These are phyloP conservation scores for Ornithoptera alexandrae DNA, from an alignment of 2,888 invertebrate species.

Conservation along the genomic window DNA sequence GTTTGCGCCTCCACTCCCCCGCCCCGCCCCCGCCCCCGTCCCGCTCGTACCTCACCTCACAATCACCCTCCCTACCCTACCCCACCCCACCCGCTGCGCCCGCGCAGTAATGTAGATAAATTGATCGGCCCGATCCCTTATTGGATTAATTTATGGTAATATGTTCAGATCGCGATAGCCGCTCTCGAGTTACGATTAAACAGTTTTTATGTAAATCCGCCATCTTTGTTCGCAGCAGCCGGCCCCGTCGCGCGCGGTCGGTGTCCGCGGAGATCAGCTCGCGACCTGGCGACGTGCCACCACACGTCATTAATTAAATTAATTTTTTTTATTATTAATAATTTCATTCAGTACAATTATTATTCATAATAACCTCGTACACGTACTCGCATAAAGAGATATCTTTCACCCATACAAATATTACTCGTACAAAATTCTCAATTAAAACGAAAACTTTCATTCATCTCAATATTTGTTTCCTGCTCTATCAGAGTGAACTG, in stretches of 20 bases:
- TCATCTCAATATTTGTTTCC: too few species aligned
- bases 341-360: too few species aligned
- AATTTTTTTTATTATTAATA: too few species aligned
- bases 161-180: conserved; percentile 67
- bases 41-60: conserved; percentile 36
- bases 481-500: too few species aligned
- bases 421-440: too few species aligned
- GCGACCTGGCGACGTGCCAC: too few species aligned
- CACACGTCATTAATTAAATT: too few species aligned
- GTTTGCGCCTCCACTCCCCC: conserved; percentile 38
- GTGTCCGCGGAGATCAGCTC: background rate
- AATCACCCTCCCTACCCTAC: conserved; percentile 28
- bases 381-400: too few species aligned
- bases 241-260: conserved; percentile 41
- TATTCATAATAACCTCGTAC: too few species aligned
- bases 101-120: conserved; percentile 65
- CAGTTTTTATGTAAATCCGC: conserved; percentile 74
- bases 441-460: too few species aligned
- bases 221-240: conserved; percentile 67
- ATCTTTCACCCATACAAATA: too few species aligned
- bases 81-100: conserved; percentile 47
- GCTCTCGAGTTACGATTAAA: conserved; percentile 70
- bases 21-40: conserved; percentile 31
- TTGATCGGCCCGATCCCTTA: conserved; percentile 66
- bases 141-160: conserved; percentile 72